Percentiles rank a stretch among this genome's conserved stretches.
These are phyloP conservation scores for Limnephilus marmoratus DNA, from an alignment of 2,888 invertebrate species.

Conservation along the genomic window DNA sequence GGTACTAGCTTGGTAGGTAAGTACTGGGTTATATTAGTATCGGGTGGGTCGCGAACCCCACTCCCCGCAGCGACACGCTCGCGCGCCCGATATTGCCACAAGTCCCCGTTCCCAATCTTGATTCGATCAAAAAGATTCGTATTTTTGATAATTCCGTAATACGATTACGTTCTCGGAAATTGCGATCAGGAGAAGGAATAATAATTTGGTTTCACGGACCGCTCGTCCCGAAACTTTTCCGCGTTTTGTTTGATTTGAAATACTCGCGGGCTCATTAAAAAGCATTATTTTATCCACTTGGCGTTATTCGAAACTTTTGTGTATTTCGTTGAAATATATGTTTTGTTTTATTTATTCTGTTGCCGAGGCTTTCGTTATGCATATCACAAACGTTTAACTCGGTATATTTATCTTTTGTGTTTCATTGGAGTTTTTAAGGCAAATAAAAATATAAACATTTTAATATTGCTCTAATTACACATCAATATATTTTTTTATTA, in stretches of 20 bases:
- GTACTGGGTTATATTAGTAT: neutral
- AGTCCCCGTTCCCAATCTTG: slow-evolving; percentile 43
- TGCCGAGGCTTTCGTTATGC: neutral
- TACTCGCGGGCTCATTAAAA: slow-evolving; percentile 35
- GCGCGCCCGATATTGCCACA: slow-evolving; percentile 13
- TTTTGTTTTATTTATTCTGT: slow-evolving; percentile 13
- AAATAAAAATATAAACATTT: neutral
- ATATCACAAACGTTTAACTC: neutral
- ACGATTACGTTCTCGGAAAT: slow-evolving; percentile 48
- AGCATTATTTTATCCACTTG: slow-evolving; percentile 17
- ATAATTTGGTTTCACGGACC: slow-evolving; percentile 50
- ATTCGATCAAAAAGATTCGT: slow-evolving; percentile 49
- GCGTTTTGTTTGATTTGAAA: slow-evolving; percentile 39
- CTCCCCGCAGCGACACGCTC: slow-evolving; percentile 4
- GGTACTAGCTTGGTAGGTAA: neutral
- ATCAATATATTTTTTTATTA: no score
- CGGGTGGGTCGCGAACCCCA: neutral
- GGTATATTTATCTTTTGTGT: neutral
- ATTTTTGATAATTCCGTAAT: slow-evolving; percentile 52
- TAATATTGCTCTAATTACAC: no score
- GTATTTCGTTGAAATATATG: slow-evolving; percentile 6
- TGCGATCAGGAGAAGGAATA: slow-evolving; percentile 38
- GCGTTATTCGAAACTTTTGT: slow-evolving; percentile 19
- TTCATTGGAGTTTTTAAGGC: neutral
- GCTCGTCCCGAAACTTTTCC: slow-evolving; percentile 37